A percentile compares a stretch with the other conserved stretches of the same genome.
Conservation (phyloP, 2,888 invertebrate species). For the Chymomyza procnemis region DNA sequence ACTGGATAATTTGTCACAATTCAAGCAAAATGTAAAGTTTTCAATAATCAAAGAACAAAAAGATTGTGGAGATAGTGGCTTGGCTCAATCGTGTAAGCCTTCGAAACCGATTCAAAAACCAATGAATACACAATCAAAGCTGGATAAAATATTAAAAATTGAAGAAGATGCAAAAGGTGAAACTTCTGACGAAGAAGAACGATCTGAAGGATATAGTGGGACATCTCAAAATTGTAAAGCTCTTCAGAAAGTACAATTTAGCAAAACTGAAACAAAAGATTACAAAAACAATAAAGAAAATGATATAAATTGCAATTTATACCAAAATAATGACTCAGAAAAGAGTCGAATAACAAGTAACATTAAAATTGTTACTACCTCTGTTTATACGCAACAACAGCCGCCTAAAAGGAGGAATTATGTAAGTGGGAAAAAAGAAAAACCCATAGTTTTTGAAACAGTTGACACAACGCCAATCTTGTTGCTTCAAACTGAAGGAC, state of each 20-base stretch:
- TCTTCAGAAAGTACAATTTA: background rate
- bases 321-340: background rate
- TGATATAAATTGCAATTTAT: background rate
- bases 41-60: background rate
- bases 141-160: background rate
- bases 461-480: background rate
- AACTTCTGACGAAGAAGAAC: background rate
- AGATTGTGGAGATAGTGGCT: background rate
- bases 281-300: background rate
- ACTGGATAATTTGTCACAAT: background rate
- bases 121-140: background rate
- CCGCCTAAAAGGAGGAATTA: background rate
- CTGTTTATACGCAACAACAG: background rate
- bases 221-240: background rate
- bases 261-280: background rate
- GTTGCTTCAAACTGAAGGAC: background rate
- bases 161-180: background rate
- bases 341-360: background rate
- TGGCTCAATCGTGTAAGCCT: background rate
- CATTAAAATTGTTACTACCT: background rate
- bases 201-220: background rate
- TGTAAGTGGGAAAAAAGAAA: background rate
- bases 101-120: too few species aligned
- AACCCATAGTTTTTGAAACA: background rate
- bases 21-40: background rate